Conservation (phyloP, 2,113 vertebrate species). For the Emydura subglobosa region DNA sequence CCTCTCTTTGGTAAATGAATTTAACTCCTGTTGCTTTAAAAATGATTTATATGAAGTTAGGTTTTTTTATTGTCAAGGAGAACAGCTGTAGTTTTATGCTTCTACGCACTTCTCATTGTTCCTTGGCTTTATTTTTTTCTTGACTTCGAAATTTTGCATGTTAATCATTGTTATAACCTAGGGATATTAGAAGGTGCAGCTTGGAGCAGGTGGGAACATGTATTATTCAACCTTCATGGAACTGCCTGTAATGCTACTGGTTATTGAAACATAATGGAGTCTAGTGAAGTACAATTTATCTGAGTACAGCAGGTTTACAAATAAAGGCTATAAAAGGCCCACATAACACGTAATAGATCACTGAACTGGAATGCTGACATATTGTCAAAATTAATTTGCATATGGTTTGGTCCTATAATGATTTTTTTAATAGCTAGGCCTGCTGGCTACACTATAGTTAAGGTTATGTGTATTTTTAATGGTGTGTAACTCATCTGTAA, state of each 20-base stretch:
- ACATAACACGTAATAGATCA: neutral
- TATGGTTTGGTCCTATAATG: neutral
- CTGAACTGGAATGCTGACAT: neutral
- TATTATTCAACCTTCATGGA: neutral
- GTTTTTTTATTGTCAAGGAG: constrained; percentile 7
- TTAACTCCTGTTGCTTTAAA: neutral
- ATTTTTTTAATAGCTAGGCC: neutral
- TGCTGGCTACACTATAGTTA: neutral
- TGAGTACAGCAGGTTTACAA: neutral
- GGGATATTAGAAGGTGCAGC: neutral
- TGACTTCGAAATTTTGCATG: neutral
- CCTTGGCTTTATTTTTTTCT: neutral
- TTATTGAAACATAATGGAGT: neutral
- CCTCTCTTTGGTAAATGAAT: neutral
- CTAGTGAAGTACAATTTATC: neutral
- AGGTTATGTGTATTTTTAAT: neutral
- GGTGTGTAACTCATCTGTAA: neutral
- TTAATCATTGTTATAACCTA: neutral
- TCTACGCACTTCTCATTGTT: neutral
- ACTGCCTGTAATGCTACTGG: neutral
- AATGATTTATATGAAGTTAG: neutral
- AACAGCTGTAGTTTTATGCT: neutral
- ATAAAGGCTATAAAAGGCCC: neutral
- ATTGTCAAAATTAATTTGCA: neutral
- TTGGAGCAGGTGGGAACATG: neutral